A percentile compares a stretch with the other conserved stretches of the same genome.
phyloP scores from a whole-genome alignment of 2,113 vertebrate genomes.

The Pseudorectes ferrugineus region DNA sequence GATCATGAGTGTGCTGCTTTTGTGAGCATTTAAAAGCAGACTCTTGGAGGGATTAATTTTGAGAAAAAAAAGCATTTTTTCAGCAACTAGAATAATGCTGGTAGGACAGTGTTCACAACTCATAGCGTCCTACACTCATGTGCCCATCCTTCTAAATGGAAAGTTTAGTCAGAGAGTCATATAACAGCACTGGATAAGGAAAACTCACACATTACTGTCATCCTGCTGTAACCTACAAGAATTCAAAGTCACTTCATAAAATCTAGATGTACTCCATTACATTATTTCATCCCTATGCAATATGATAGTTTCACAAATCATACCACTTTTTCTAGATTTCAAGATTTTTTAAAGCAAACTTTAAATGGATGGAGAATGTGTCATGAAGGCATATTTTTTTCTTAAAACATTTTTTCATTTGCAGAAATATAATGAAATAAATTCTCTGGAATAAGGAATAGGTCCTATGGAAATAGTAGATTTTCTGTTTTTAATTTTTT shows the following conservation, averaged over 20 bases:
- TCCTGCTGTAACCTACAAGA: background rate
- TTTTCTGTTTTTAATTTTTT: background rate
- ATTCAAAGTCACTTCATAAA: background rate
- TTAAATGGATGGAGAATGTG: background rate
- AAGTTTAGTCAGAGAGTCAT: background rate
- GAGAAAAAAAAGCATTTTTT: background rate
- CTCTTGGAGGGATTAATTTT: background rate
- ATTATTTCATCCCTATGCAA: background rate
- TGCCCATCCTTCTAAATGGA: background rate
- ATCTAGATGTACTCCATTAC: background rate
- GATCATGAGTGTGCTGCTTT: background rate
- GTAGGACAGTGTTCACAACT: background rate
- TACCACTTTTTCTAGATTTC: background rate
- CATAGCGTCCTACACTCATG: background rate
- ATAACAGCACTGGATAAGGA: background rate
- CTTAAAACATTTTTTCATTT: background rate
- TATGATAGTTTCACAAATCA: background rate
- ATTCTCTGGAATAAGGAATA: background rate
- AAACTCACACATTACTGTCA: background rate
- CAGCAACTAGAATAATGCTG: background rate
- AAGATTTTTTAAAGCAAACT: background rate
- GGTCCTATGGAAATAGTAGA: background rate
- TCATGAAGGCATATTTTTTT: rapidly evolving
- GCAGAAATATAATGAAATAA: background rate
- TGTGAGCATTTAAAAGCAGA: background rate